A percentile compares a stretch with the other conserved stretches of the same genome.
phyloP scores from a whole-genome alignment of 1,140 invertebrate genomes.

The Zaprionus capensis region DNA sequence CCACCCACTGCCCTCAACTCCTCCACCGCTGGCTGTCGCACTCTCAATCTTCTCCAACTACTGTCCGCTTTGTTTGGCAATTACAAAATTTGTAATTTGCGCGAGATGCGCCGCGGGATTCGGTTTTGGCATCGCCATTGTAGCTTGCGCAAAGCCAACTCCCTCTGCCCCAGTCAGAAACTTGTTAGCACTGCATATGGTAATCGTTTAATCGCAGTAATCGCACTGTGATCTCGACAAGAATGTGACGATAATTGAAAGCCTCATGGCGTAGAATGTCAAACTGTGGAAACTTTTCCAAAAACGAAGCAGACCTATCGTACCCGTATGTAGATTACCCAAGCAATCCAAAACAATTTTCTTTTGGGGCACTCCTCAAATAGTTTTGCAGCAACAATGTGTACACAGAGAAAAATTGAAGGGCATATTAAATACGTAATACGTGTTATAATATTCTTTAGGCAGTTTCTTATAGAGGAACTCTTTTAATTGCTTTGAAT shows the following conservation, averaged over 20 bases:
- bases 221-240: constrained; percentile 27
- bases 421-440: not conserved
- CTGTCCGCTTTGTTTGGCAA: constrained; percentile 50
- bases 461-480: too few relatives aligned
- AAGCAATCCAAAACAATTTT: constrained; percentile 25
- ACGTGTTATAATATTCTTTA: not conserved
- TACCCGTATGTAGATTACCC: constrained; percentile 35
- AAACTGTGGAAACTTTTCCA: constrained; percentile 29
- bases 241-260: constrained; percentile 43
- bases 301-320: not conserved
- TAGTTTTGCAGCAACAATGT: constrained; percentile 3
- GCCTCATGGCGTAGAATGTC: constrained; percentile 56
- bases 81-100: constrained; percentile 55
- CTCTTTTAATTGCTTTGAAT: too few relatives aligned
- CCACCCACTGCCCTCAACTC: not conserved
- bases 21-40: not conserved
- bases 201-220: constrained; percentile 31
- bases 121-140: constrained; percentile 27
- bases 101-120: constrained; percentile 48
- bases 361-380: constrained; percentile 30
- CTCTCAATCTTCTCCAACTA: not conserved
- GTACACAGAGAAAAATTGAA: not conserved
- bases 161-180: not conserved
- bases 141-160: constrained; percentile 30
- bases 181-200: constrained; percentile 37